Evolutionary conservation across 1,140 invertebrate species (phyloP).

Genomic region (Cyphomyrmex costatus): DNA sequence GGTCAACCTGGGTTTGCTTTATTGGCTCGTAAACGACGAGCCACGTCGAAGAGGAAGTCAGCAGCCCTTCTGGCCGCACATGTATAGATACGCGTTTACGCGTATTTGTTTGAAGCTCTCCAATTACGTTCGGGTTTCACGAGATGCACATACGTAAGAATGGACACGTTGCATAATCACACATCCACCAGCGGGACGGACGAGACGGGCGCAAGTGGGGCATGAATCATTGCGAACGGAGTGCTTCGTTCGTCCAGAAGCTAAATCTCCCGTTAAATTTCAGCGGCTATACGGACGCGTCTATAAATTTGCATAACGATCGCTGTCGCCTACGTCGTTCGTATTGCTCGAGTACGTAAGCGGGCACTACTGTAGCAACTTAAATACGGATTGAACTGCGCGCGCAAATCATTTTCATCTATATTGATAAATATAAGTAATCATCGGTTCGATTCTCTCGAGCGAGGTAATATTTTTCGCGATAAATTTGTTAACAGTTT

Average conservation of each 20-base stretch:
- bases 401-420: constrained; percentile 14
- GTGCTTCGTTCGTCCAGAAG: constrained; percentile 48
- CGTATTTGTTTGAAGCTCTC: constrained; percentile 39
- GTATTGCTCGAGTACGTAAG: neutral
- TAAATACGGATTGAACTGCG: constrained; percentile 3
- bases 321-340: constrained; percentile 52
- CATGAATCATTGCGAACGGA: constrained; percentile 56
- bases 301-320: constrained; percentile 61
- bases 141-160: constrained; percentile 32
- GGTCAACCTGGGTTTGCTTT: constrained; percentile 72
- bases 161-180: constrained; percentile 51
- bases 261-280: constrained; percentile 63
- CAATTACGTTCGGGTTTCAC: constrained; percentile 58
- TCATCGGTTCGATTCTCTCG: too few species aligned
- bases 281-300: constrained; percentile 40
- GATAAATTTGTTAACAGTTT: too few species aligned
- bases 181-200: neutral
- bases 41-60: constrained; percentile 74
- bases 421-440: neutral
- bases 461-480: too few species aligned
- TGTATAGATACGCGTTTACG: constrained; percentile 6
- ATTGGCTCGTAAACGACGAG: constrained; percentile 79
- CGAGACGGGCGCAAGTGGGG: constrained; percentile 24
- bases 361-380: neutral
- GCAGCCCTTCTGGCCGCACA: constrained; percentile 49